phyloP scores from a whole-genome alignment of 2,888 invertebrate species.

The Pyrrhopygopsis socrates region DNA sequence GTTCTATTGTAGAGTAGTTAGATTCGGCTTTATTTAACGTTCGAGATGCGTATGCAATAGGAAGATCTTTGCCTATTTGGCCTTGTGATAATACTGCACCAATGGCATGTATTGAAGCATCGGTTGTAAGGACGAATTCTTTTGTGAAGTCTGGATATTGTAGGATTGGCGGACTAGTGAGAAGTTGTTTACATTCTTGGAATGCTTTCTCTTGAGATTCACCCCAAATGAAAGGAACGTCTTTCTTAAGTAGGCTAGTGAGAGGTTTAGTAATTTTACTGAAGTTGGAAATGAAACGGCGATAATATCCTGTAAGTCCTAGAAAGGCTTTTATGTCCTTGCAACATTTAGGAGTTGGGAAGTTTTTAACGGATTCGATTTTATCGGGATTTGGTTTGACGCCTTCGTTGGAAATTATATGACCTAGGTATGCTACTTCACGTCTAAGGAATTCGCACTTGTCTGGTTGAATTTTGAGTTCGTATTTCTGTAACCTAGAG shows the following conservation, averaged over 20 bases:
- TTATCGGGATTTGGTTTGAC: constrained; percentile 78
- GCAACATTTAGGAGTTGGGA: constrained; percentile 39
- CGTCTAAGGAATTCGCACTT: constrained; percentile 64
- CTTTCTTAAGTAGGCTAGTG: constrained; percentile 35
- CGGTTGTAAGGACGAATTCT: constrained; percentile 66
- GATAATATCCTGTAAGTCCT: constrained; percentile 85
- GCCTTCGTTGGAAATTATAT: constrained; percentile 80
- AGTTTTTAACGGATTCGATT: constrained; percentile 51
- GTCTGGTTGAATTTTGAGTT: constrained; percentile 80
- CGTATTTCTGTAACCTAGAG: constrained; percentile 68
- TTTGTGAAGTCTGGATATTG: constrained; percentile 59
- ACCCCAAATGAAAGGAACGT: constrained; percentile 50
- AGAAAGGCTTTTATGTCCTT: constrained; percentile 52
- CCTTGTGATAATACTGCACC: constrained; percentile 61
- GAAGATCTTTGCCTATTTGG: constrained; percentile 24
- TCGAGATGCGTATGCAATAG: constrained; percentile 28
- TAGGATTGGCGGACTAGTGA: constrained; percentile 46
- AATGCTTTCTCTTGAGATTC: constrained; percentile 45
- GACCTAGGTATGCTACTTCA: constrained; percentile 71
- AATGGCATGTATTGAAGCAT: constrained; percentile 62
- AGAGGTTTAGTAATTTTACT: constrained; percentile 43
- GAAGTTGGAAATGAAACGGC: constrained; percentile 85
- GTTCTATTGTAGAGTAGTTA: constrained; percentile 29
- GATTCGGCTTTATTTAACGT: constrained; percentile 8
- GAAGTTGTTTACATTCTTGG: constrained; percentile 30